These are phyloP conservation scores for Xylota segnis DNA, from an alignment of 2,888 invertebrate species.

Conservation along the genomic window DNA sequence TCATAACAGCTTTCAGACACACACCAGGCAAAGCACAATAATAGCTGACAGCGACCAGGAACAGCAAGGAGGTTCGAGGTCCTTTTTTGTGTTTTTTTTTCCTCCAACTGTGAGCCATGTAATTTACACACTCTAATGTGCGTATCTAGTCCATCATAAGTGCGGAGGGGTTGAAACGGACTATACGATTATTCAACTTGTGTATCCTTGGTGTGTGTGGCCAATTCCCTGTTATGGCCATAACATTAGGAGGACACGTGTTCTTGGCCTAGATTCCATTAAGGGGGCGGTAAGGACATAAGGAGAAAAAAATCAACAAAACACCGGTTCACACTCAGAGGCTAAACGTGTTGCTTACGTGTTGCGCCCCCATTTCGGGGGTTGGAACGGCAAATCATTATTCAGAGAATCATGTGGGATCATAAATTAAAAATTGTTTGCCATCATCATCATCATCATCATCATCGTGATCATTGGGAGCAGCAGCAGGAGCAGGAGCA, in stretches of 20 bases:
- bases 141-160: slow-evolving; percentile 24
- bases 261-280: slow-evolving; percentile 49
- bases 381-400: slow-evolving; percentile 31
- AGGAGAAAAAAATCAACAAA: slow-evolving; percentile 14
- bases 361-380: slow-evolving; percentile 37
- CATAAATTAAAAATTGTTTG: slow-evolving; percentile 56
- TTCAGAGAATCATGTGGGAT: slow-evolving; percentile 53
- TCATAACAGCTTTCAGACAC: slow-evolving; percentile 25
- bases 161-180: background rate
- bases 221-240: slow-evolving; percentile 28
- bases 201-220: slow-evolving; percentile 11
- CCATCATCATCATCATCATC: slow-evolving; percentile 25
- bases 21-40: background rate
- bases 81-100: background rate
- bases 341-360: slow-evolving; percentile 46
- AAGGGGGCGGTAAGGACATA: background rate
- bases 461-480: background rate
- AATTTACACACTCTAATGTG: slow-evolving; percentile 34
- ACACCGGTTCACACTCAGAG: slow-evolving; percentile 35
- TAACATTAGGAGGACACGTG: slow-evolving; percentile 28
- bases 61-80: background rate
- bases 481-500: too few species aligned
- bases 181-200: slow-evolving; percentile 4
- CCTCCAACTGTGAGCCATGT: background rate
- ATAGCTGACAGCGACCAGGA: background rate